phyloP scores from a whole-genome alignment of 1,140 invertebrate genomes.

The Acromyrmex echinatior region DNA sequence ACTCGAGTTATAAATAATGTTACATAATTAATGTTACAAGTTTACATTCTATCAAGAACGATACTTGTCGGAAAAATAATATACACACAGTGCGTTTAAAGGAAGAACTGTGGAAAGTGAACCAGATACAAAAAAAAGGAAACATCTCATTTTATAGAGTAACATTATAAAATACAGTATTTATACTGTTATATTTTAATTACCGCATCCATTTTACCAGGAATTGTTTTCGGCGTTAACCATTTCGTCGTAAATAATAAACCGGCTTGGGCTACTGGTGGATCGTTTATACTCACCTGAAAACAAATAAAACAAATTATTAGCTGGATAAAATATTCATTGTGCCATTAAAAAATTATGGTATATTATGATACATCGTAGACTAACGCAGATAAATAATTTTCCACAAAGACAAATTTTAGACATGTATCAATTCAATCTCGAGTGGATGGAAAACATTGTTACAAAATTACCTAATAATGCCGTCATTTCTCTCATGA shows the following conservation, averaged over 20 bases:
- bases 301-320: constrained; percentile 35
- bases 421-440: not conserved
- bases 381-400: not conserved
- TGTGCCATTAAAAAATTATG: not conserved
- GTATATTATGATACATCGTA: too few relatives aligned
- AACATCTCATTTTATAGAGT: not conserved
- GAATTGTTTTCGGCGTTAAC: not conserved
- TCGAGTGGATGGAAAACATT: not conserved
- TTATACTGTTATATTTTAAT: constrained; percentile 35
- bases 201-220: constrained; percentile 29
- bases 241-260: constrained; percentile 27
- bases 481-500: not conserved
- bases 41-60: not conserved
- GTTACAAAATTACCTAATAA: constrained; percentile 21
- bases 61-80: not conserved
- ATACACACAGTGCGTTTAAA: not conserved
- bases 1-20: constrained; percentile 11
- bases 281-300: constrained; percentile 52
- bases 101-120: not conserved
- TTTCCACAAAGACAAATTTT: not conserved
- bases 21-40: not conserved
- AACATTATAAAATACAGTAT: not conserved
- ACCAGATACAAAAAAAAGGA: not conserved
- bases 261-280: not conserved
- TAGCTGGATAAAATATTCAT: not conserved